These are phyloP conservation scores for Cryptocephalus moraei DNA, from an alignment of 2,888 invertebrate species.

Conservation along the genomic window DNA sequence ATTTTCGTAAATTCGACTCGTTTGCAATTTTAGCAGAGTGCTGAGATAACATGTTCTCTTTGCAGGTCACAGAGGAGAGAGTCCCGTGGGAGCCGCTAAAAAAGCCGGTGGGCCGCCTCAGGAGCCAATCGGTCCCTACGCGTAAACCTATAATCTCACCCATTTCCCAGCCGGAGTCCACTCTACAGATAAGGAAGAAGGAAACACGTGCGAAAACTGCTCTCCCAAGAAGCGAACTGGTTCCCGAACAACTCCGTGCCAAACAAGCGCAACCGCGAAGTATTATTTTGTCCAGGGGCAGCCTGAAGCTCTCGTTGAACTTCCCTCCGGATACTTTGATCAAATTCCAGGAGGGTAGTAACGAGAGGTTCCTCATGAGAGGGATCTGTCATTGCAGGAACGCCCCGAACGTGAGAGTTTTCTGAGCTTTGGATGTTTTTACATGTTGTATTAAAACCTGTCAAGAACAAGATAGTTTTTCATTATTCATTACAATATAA, in stretches of 20 bases:
- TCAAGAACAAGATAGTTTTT: too few species aligned
- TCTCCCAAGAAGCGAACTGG: not conserved
- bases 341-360: conserved; percentile 25
- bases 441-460: too few species aligned
- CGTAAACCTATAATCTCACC: conserved; percentile 9
- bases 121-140: conserved; percentile 28
- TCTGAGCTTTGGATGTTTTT: too few species aligned
- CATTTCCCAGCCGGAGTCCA: not conserved
- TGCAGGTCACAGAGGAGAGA: conserved; percentile 34
- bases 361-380: conserved; percentile 24
- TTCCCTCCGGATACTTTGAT: conserved; percentile 35
- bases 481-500: too few species aligned
- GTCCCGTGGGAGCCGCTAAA: conserved; percentile 36
- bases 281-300: conserved; percentile 31
- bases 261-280: conserved; percentile 24
- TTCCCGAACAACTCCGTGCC: conserved; percentile 4
- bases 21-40: not conserved
- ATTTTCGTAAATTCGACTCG: too few species aligned
- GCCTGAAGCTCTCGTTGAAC: conserved; percentile 31
- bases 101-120: conserved; percentile 18
- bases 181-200: conserved; percentile 1
- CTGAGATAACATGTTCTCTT: not conserved
- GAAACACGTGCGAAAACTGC: not conserved
- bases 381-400: conserved; percentile 20
- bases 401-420: conserved; percentile 1